These are phyloP conservation scores for Isurus oxyrinchus DNA, from an alignment of 2,113 vertebrate species.

Conservation along the genomic window DNA sequence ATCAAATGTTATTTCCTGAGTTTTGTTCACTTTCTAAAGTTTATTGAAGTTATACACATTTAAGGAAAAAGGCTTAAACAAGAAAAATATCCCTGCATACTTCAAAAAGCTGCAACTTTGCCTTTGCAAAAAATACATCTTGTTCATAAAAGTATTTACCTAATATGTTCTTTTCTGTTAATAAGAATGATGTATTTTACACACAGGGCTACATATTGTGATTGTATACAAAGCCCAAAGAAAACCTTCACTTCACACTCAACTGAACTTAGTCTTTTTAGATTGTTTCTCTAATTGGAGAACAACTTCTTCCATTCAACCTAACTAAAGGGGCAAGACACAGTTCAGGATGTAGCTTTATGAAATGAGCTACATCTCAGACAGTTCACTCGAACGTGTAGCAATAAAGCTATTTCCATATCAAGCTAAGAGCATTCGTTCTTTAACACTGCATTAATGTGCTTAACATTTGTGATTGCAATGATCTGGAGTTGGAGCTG, in stretches of 20 bases:
- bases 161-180: background rate
- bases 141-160: background rate
- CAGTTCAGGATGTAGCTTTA: background rate
- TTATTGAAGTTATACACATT: background rate
- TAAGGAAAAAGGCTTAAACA: too few relatives aligned
- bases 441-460: background rate
- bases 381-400: background rate
- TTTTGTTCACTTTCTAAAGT: background rate
- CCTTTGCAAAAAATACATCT: background rate
- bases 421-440: too few relatives aligned
- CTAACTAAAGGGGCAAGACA: background rate
- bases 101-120: background rate
- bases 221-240: background rate
- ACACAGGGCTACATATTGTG: background rate
- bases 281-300: background rate
- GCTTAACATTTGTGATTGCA: background rate
- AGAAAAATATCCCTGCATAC: background rate
- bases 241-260: background rate
- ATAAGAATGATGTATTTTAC: background rate
- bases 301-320: background rate
- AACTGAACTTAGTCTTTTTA: background rate
- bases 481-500: background rate
- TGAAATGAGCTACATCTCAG: background rate
- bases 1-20: background rate
- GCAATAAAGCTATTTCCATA: background rate